A percentile compares a stretch with the other conserved stretches of the same genome.
These are phyloP conservation scores for Psophia crepitans DNA, from an alignment of 2,113 vertebrate species.

Conservation along the genomic window DNA sequence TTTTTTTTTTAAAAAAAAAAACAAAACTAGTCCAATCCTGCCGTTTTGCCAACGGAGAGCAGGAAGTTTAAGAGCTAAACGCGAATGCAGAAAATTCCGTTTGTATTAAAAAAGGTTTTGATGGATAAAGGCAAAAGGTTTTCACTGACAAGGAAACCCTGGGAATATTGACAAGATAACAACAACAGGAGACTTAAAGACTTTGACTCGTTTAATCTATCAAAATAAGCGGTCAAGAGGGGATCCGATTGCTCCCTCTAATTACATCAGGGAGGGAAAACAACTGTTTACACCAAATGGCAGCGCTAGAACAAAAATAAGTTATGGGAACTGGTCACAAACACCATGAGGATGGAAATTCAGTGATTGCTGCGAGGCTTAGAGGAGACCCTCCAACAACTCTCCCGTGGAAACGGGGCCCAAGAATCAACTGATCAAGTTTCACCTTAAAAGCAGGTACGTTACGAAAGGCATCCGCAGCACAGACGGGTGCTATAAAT, in stretches of 20 bases:
- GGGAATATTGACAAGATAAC: neutral
- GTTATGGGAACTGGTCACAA: neutral
- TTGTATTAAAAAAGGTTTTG: neutral
- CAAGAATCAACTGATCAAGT: neutral
- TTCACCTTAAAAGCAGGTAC: neutral
- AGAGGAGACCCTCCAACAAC: neutral
- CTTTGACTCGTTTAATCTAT: neutral
- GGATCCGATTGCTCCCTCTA: neutral
- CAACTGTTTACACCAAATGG: neutral
- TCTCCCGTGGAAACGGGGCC: accelerated
- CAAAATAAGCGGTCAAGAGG: neutral
- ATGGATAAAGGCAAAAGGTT: neutral
- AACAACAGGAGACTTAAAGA: neutral
- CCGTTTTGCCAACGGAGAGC: neutral
- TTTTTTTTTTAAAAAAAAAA: neutral
- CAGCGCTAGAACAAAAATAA: neutral
- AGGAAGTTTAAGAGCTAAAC: neutral
- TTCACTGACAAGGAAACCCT: neutral
- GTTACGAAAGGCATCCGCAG: neutral
- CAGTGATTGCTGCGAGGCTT: accelerated
- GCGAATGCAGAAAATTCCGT: neutral
- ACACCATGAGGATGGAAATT: neutral
- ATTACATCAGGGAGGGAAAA: slow-evolving; percentile 11
- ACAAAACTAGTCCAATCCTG: neutral
- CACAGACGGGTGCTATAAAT: neutral